Evolutionary conservation across 2,888 invertebrate species (phyloP), one percentile per base, ranked within the genome.

Genomic region (Perithous albicinctus): DNA sequence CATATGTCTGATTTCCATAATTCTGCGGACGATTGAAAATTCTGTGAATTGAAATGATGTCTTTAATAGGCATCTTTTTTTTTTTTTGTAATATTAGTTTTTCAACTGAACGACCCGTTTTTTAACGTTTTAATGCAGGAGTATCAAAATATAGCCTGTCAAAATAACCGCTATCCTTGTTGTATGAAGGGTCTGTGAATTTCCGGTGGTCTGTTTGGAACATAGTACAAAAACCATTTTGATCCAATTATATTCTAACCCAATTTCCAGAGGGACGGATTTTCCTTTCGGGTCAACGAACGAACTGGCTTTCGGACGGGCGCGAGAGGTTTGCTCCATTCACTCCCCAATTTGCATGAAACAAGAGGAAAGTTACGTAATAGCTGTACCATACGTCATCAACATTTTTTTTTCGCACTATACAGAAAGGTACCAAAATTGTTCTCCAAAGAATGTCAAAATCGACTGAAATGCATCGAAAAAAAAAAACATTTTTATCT

Each of bases 191-290:
- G 8, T 15, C 35, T 2, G n/a, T 10, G 15, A 59, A 18, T 7
- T 4, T 15, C 35, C 15, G 32, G 7, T 59, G 59, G 15, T 59
- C 35, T 15, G 15, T 59, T 32, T 18, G 15, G 32, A 32, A n/a
- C 18, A 18, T 32, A 18, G 32, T 7, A 15, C 10, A 59, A 59
- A 59, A 59, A 8, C 29, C 32, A 18, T 35, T 59, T 59, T 56
- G 29, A 56, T 56, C 56, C 56, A 56, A 56, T 56, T 29, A 56
- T 56, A 32, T 29, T 56, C 56, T 18, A 59, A 59, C 59, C 18
- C 59, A 59, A 59, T 59, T 59, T 32, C 35, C 10, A 15, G 29
- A 56, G 54, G 59, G 10, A 59, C 32, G 59, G 18, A 15, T 59
- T 59, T 35, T 8, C 15, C 35, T 59, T 32, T 59, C 59, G 59